phyloP scores from a whole-genome alignment of 2,888 invertebrate species.

The Blera fallax region DNA sequence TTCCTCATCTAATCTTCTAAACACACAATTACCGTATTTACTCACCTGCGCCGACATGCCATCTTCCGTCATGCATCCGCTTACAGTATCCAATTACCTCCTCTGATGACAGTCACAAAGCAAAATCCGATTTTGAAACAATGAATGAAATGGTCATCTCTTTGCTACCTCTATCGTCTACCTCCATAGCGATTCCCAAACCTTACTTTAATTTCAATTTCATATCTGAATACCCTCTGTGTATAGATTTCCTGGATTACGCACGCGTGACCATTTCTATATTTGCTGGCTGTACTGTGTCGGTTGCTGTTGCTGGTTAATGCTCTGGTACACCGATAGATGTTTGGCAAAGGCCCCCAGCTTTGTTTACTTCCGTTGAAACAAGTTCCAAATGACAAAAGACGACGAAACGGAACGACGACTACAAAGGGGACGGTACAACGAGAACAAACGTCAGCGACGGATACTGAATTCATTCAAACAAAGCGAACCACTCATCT shows the following conservation, averaged over 20 bases:
- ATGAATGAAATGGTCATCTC: constrained; percentile 61
- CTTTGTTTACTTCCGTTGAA: constrained; percentile 65
- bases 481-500: constrained; percentile 71
- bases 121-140: constrained; percentile 41
- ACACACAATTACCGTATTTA: constrained; percentile 66
- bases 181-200: constrained; percentile 11
- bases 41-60: constrained; percentile 68
- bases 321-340: constrained; percentile 16
- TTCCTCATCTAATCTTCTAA: not conserved
- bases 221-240: constrained; percentile 9
- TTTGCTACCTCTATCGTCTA: not conserved
- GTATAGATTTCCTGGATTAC: constrained; percentile 66
- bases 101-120: constrained; percentile 55
- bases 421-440: not conserved
- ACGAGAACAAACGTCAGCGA: not conserved
- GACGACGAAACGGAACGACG: constrained; percentile 61
- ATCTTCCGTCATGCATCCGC: constrained; percentile 70
- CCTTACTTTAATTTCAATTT: constrained; percentile 42
- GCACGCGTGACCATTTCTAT: constrained; percentile 67
- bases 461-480: constrained; percentile 51
- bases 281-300: constrained; percentile 9
- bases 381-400: constrained; percentile 71
- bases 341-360: constrained; percentile 45
- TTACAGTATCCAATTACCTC: constrained; percentile 64
- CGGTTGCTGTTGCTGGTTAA: constrained; percentile 8